phyloP scores from a whole-genome alignment of 1,140 invertebrate genomes.

The Dermatophagoides farinae region DNA sequence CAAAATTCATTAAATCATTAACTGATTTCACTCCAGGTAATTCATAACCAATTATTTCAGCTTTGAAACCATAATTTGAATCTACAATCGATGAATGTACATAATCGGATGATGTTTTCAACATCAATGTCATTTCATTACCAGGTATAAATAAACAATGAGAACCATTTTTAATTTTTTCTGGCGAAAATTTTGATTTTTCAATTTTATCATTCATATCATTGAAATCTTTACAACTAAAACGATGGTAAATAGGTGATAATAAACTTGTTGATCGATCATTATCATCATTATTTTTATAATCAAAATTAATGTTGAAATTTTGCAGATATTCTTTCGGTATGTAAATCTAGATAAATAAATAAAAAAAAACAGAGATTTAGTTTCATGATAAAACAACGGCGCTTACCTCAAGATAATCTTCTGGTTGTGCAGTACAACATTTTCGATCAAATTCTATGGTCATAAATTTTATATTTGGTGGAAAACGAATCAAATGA shows the following conservation, averaged over 20 bases:
- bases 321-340: neutral
- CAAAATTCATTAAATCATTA: neutral
- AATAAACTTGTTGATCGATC: conserved; percentile 11
- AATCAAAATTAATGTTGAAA: conserved; percentile 2
- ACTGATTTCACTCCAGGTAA: conserved; percentile 28
- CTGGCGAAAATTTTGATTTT: conserved; percentile 36
- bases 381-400: neutral
- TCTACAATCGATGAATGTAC: conserved; percentile 37
- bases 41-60: conserved; percentile 75
- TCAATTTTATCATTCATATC: neutral
- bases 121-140: conserved; percentile 76
- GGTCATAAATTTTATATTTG: conserved; percentile 67
- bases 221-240: neutral
- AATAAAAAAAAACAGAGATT: neutral
- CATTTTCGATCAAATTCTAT: conserved; percentile 81
- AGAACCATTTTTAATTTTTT: conserved; percentile 50
- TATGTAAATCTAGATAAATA: neutral
- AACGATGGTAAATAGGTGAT: neutral
- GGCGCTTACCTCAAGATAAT: conserved; percentile 67
- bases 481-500: conserved; percentile 72
- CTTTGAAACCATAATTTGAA: conserved; percentile 60
- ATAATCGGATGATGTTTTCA: conserved; percentile 88
- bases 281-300: conserved; percentile 21
- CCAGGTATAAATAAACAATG: conserved; percentile 66
- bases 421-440: conserved; percentile 78